phyloP scores from a whole-genome alignment of 1,140 invertebrate genomes.

The Nephotettix cincticeps region DNA sequence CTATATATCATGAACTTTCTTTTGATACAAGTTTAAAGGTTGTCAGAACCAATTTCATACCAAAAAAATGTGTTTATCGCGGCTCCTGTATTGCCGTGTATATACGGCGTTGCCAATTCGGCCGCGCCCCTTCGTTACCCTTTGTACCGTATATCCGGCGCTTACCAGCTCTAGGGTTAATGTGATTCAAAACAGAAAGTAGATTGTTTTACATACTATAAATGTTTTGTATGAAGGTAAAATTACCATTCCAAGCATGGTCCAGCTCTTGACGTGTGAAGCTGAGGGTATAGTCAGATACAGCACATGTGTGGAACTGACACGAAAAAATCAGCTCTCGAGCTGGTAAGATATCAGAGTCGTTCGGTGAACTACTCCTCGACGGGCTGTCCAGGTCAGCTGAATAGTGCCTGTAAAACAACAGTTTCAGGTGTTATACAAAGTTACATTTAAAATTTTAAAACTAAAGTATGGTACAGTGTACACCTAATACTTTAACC shows the following conservation, averaged over 20 bases:
- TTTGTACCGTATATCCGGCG: too few species aligned
- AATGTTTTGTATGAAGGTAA: constrained; percentile 27
- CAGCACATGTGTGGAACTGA: constrained; percentile 92
- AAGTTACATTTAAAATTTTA: background rate
- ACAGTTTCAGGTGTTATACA: background rate
- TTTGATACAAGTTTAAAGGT: too few species aligned
- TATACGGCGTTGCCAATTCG: too few species aligned
- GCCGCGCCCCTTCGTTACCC: too few species aligned
- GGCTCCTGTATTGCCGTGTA: too few species aligned
- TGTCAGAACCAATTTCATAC: too few species aligned
- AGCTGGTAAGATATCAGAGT: constrained; percentile 28
- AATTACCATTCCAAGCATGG: constrained; percentile 71
- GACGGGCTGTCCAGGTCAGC: constrained; percentile 30
- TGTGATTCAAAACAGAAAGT: too few species aligned
- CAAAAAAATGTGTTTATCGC: too few species aligned
- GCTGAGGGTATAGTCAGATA: constrained; percentile 76
- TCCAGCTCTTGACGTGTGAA: constrained; percentile 87
- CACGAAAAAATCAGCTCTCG: constrained; percentile 71
- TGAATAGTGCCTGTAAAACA: constrained; percentile 35
- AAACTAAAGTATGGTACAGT: background rate
- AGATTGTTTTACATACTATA: constrained; percentile 13
- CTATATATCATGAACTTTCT: too few species aligned
- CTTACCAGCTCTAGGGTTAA: too few species aligned
- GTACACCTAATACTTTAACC: background rate
- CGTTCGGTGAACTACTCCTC: constrained; percentile 34